Base-by-base conservation (phyloP, 2,888 invertebrate genomes). In the Cyaniris semiargus region DNA sequence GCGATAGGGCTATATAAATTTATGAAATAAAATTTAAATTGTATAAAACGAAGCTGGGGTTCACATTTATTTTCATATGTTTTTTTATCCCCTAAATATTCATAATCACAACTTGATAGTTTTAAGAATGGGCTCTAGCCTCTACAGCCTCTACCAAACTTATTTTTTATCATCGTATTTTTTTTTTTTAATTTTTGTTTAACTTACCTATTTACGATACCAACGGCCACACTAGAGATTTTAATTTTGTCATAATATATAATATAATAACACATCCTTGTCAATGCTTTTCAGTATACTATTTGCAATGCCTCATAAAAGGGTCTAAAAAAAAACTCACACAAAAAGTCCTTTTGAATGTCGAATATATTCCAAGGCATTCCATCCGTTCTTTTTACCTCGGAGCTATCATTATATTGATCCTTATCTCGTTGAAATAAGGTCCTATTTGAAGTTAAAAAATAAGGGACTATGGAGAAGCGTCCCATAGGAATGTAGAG, bases 271-370 rank as follows among this genome's bases (percentile, higher is more conserved):
- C n/a, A n/a, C n/a, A n/a, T n/a, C n/a, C n/a, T 31, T 27, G 27
- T 15, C 27, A 6, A 31, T 31, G 3, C 27, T 8, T 0, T 13
- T 27, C 6, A 31, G 15, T 18, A 15, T 15, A 1, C 6, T 27
- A 31, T 66, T 27, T 66, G 27, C 66, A 31, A 4, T 23, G 13
- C 15, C 60, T 1, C 15, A 27, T 66, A 66, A 66, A 66, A 21
- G 66, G 66, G 27, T 66, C 27, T 66, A 15, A 13, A 18, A 15
- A 66, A 66, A 31, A 66, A 66, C 27, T 66, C 44, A 13, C 38
- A 44, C 72, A 44, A 72, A 72, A 44, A 21, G 10, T 72, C 70
- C 77, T n/a, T 74, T 76, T 15, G 10, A 15, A 23, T 72, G n/a
- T n/a, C n/a, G 71, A 71, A 21, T 44, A n/a, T 38, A 10, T 21